Evolutionary conservation across 2,888 invertebrate species (phyloP).

Genomic region (Lysandra bellargus): DNA sequence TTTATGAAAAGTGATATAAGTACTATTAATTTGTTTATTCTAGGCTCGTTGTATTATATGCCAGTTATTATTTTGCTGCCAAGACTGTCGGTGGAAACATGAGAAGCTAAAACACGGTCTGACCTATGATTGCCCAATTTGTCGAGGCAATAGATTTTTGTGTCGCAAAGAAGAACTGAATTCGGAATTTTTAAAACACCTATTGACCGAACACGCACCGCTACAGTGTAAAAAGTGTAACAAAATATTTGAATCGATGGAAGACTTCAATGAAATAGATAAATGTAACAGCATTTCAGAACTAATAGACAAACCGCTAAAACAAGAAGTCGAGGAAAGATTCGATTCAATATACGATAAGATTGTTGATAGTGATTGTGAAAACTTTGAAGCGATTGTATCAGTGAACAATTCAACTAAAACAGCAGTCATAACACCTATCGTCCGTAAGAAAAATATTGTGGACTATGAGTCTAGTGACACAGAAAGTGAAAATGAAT

Average conservation of each 20-base stretch:
- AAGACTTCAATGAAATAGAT: constrained; percentile 60
- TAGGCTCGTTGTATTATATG: constrained; percentile 72
- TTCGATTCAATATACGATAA: constrained; percentile 68
- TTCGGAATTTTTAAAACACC: constrained; percentile 14
- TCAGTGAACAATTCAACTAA: constrained; percentile 59
- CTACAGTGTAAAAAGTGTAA: constrained; percentile 67
- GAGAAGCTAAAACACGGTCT: constrained; percentile 61
- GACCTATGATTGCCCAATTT: constrained; percentile 67
- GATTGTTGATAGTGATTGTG: constrained; percentile 47
- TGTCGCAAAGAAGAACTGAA: constrained; percentile 45
- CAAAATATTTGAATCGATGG: constrained; percentile 62
- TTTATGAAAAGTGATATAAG: not conserved
- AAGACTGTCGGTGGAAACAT: constrained; percentile 68
- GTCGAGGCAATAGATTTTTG: constrained; percentile 59
- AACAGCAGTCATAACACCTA: constrained; percentile 70
- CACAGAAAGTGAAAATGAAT: constrained; percentile 52
- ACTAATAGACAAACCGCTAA: constrained; percentile 45
- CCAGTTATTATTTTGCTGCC: constrained; percentile 68
- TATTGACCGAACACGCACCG: constrained; percentile 59
- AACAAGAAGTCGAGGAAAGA: constrained; percentile 52
- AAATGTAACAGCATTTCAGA: constrained; percentile 68
- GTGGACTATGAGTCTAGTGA: constrained; percentile 72
- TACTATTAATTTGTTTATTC: constrained; percentile 38
- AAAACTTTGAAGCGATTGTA: constrained; percentile 59
- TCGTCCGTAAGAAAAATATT: constrained; percentile 59